These are phyloP conservation scores for Corythoichthys haematopterus DNA, from an alignment of 2,113 vertebrate species.

Conservation along the genomic window DNA sequence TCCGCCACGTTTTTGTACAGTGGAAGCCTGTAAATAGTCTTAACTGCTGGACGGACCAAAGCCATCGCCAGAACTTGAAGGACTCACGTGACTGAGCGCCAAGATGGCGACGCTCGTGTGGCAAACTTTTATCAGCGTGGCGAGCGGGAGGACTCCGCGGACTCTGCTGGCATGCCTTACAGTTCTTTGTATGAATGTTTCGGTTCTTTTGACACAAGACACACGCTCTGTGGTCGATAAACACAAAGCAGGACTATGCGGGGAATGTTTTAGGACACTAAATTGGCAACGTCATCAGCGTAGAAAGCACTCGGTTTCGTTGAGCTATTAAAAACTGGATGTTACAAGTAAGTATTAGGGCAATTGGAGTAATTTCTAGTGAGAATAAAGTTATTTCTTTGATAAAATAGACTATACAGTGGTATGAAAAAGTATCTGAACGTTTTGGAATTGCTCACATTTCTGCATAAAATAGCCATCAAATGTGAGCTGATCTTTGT, in stretches of 20 bases:
- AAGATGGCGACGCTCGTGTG: not conserved
- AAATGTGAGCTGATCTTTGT: too few relatives aligned
- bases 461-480: too few relatives aligned
- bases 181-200: constrained; percentile 54
- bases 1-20: constrained; percentile 31
- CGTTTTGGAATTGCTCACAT: too few relatives aligned
- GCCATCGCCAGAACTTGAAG: constrained; percentile 40
- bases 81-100: constrained; percentile 26
- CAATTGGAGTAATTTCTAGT: too few relatives aligned
- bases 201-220: not conserved
- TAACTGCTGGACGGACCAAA: constrained; percentile 64
- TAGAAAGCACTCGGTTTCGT: not conserved
- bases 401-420: too few relatives aligned
- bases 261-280: constrained; percentile 35
- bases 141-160: constrained; percentile 31
- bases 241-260: constrained; percentile 26
- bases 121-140: constrained; percentile 16
- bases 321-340: not conserved
- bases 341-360: not conserved
- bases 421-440: too few relatives aligned
- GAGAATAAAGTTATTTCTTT: too few relatives aligned
- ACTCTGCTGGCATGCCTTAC: constrained; percentile 64
- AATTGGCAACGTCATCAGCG: not conserved
- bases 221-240: constrained; percentile 32
- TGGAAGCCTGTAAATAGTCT: constrained; percentile 33